Conservation (phyloP, 2,113 vertebrate genomes). For the Oriolus oriolus region DNA sequence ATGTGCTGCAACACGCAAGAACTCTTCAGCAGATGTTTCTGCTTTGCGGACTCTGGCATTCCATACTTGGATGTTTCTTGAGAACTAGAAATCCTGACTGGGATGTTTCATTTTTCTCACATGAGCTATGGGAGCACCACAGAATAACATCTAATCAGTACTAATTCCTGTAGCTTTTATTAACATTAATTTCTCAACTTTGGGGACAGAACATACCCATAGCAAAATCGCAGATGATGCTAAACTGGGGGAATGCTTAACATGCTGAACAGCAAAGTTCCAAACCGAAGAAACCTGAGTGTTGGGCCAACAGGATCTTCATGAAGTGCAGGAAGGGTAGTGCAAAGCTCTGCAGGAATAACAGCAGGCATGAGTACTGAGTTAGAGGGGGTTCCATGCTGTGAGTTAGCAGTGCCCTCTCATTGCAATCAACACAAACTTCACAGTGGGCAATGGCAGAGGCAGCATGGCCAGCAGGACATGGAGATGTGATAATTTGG, state of each 20-base stretch:
- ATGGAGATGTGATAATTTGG: not conserved
- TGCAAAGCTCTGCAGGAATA: not conserved
- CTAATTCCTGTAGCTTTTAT: slow-evolving; percentile 41
- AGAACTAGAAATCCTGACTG: slow-evolving; percentile 38
- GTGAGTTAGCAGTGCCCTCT: not conserved
- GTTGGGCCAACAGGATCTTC: not conserved
- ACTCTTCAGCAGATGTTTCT: slow-evolving; percentile 27
- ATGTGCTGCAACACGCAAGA: not conserved
- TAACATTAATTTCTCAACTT: slow-evolving; percentile 45
- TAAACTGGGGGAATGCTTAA: not conserved
- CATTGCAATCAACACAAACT: not conserved
- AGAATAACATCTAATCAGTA: slow-evolving; percentile 49
- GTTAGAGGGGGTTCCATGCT: not conserved
- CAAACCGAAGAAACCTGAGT: not conserved
- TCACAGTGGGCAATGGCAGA: fast-evolving
- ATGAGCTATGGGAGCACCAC: slow-evolving; percentile 22
- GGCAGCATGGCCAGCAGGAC: not conserved
- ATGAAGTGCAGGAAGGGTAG: not conserved
- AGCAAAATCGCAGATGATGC: not conserved
- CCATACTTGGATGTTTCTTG: not conserved
- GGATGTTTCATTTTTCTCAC: slow-evolving; percentile 43
- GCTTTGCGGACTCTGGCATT: not conserved
- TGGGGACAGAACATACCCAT: slow-evolving; percentile 2
- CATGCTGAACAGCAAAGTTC: not conserved
- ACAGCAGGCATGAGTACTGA: not conserved